Conservation (phyloP, 2,888 invertebrate genomes). For the Cremastobaeus sp. region DNA sequence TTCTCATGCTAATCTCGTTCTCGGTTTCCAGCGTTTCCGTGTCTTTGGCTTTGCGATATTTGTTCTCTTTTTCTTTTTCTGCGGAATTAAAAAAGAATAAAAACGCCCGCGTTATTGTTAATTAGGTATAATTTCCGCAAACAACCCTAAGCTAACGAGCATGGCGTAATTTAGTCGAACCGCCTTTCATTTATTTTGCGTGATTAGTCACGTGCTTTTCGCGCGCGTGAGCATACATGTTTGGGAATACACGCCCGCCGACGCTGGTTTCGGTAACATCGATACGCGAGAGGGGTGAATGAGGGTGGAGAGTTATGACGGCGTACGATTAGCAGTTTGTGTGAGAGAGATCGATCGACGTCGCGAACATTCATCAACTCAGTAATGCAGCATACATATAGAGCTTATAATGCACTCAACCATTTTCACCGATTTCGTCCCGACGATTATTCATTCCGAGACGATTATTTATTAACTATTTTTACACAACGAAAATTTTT, state of each 20-base stretch:
- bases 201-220: conserved; percentile 53
- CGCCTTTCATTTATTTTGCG: conserved; percentile 51
- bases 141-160: too few relatives aligned
- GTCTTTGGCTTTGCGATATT: conserved; percentile 50
- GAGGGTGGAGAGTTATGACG: conserved; percentile 76
- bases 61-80: too few relatives aligned
- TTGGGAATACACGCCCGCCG: conserved; percentile 45
- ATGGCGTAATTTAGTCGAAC: conserved; percentile 65
- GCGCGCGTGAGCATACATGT: conserved; percentile 42
- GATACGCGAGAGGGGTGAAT: conserved; percentile 54
- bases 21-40: conserved; percentile 35
- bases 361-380: conserved; percentile 77
- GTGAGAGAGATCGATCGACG: conserved; percentile 78
- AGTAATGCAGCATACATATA: conserved; percentile 72
- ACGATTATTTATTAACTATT: conserved; percentile 4
- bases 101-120: too few relatives aligned
- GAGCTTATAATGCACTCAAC: conserved; percentile 68
- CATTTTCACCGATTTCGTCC: conserved; percentile 68
- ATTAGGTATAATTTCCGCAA: too few relatives aligned
- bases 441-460: conserved; percentile 65
- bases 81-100: too few relatives aligned
- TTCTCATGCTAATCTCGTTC: conserved; percentile 33
- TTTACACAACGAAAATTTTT: too few relatives aligned
- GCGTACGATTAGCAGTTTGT: conserved; percentile 78
- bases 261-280: conserved; percentile 54